These are phyloP conservation scores for Cepaea hortensis DNA, from an alignment of 2,888 invertebrate species.

Conservation along the genomic window DNA sequence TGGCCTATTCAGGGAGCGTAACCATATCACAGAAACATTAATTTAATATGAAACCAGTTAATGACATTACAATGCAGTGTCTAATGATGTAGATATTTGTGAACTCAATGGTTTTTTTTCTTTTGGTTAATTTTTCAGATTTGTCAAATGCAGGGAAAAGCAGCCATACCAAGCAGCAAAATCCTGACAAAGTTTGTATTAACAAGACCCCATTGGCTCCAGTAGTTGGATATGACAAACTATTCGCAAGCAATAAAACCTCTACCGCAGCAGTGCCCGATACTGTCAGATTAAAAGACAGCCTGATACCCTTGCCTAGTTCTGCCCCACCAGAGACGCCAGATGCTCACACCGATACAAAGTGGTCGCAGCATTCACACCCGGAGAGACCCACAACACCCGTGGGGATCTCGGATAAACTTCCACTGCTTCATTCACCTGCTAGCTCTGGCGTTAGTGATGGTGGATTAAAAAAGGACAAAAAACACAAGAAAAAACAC, in stretches of 20 bases:
- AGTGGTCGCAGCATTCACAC: not conserved
- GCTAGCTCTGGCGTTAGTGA: conserved; percentile 38
- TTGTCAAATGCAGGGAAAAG: not conserved
- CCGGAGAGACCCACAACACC: conserved; percentile 60
- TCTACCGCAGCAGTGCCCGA: not conserved
- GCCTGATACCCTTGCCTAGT: not conserved
- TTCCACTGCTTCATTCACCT: conserved; percentile 50
- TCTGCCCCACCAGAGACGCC: not conserved
- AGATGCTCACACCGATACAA: not conserved
- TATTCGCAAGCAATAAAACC: conserved; percentile 5
- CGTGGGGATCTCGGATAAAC: conserved; percentile 53
- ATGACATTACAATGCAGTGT: no score
- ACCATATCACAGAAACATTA: no score
- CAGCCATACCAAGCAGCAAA: not conserved
- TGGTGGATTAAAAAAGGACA: conserved; percentile 58
- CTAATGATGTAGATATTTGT: not conserved
- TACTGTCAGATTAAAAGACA: not conserved
- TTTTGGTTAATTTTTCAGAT: conserved; percentile 1
- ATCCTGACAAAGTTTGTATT: not conserved
- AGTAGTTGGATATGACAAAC: not conserved
- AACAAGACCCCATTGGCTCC: not conserved
- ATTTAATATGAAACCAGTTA: no score
- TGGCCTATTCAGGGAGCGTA: no score
- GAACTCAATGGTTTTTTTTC: not conserved
- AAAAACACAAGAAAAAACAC: conserved; percentile 64